These are phyloP conservation scores for Sebastes reedi DNA, from an alignment of 2,797 vertebrate species.

Conservation along the genomic window DNA sequence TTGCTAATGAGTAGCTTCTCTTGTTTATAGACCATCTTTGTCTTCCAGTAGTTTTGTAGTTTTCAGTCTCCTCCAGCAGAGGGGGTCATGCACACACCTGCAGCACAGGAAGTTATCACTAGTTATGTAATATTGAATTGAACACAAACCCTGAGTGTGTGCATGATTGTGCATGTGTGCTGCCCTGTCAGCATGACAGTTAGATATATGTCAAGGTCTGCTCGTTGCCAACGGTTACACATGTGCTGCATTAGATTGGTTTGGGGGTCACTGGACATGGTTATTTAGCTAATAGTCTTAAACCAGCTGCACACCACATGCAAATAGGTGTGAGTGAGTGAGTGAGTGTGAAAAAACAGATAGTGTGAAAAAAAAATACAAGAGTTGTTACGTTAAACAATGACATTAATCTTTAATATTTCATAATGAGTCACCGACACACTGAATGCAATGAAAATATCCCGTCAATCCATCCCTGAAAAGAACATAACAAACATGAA, in stretches of 20 bases:
- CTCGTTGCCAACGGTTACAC: background rate
- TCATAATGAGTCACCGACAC: background rate
- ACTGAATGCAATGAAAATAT: background rate
- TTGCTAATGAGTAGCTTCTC: background rate
- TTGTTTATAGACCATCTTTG: background rate
- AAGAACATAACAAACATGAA: background rate
- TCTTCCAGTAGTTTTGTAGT: background rate
- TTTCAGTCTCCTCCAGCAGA: constrained; percentile 31
- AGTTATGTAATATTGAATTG: constrained; percentile 2
- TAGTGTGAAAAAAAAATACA: background rate
- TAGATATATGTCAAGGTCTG: background rate
- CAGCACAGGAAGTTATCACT: fast-evolving
- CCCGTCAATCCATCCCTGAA: background rate
- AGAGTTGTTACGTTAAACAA: background rate
- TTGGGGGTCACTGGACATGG: background rate
- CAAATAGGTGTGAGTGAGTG: background rate
- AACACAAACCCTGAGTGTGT: background rate
- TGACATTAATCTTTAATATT: background rate
- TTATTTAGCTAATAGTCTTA: background rate
- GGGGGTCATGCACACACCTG: background rate
- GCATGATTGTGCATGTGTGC: background rate
- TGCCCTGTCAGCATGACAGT: background rate
- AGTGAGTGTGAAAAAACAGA: background rate
- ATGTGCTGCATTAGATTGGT: background rate
- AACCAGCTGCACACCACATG: background rate